Percentiles rank a stretch among this genome's conserved stretches.
Evolutionary conservation across 2,113 vertebrate genomes (phyloP).

Genomic region (Seriola quinqueradiata): DNA sequence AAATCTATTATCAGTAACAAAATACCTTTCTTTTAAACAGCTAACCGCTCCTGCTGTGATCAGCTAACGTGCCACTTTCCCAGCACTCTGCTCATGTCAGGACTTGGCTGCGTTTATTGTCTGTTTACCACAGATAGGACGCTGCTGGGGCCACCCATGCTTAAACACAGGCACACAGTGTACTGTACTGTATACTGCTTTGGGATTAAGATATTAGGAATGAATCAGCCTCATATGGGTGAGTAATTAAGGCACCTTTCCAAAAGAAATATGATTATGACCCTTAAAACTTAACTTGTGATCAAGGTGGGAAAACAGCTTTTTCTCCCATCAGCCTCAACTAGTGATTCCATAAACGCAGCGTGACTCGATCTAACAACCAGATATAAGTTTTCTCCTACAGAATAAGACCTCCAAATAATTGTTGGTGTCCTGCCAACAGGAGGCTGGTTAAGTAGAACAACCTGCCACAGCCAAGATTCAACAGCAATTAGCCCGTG

Average conservation of each 20-base stretch:
- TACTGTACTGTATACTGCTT: neutral
- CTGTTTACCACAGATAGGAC: neutral
- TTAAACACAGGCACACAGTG: neutral
- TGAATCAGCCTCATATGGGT: neutral
- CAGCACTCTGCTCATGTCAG: neutral
- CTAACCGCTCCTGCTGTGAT: neutral
- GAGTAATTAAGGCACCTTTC: neutral
- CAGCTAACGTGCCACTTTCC: neutral
- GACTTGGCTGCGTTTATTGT: slow-evolving; percentile 8
- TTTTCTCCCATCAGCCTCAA: slow-evolving; percentile 13
- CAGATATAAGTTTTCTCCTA: slow-evolving; percentile 1
- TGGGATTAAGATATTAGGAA: neutral
- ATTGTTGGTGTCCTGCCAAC: slow-evolving; percentile 31
- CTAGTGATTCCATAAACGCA: neutral
- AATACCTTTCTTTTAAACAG: neutral
- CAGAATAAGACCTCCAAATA: neutral
- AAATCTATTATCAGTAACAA: neutral
- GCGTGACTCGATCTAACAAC: neutral
- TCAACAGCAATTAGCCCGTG: slow-evolving; percentile 31
- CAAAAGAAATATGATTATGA: neutral
- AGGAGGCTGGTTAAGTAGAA: neutral
- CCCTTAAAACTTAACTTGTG: neutral
- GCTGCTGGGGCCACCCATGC: slow-evolving; percentile 6
- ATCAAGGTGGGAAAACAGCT: neutral
- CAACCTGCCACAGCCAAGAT: slow-evolving; percentile 6